Conservation (phyloP, 1,140 invertebrate genomes). For the Cotesia vestalis region DNA sequence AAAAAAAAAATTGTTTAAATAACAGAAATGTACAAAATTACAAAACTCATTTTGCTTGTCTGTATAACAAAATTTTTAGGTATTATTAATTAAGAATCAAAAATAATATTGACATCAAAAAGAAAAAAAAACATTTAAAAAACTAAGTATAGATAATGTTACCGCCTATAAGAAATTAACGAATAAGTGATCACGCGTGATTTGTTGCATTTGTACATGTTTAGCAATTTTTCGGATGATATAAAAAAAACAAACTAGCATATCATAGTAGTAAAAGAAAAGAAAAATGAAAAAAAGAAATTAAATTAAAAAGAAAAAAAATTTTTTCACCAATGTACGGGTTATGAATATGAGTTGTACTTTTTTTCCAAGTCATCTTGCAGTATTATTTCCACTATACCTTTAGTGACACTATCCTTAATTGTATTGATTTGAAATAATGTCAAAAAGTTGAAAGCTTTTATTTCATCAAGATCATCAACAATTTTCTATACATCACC, state of each 20-base stretch:
- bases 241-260: slow-evolving; percentile 48
- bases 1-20: slow-evolving; percentile 52
- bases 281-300: slow-evolving; percentile 14
- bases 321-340: slow-evolving; percentile 54
- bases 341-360: slow-evolving; percentile 48
- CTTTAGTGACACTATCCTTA: background rate
- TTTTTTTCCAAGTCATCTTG: slow-evolving; percentile 48
- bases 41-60: slow-evolving; percentile 53
- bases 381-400: slow-evolving; percentile 18
- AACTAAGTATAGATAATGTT: slow-evolving; percentile 52
- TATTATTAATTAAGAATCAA: slow-evolving; percentile 53
- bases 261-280: slow-evolving; percentile 48
- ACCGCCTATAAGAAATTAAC: slow-evolving; percentile 53
- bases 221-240: slow-evolving; percentile 49
- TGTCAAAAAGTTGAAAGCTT: too few relatives aligned
- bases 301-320: slow-evolving; percentile 31
- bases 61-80: slow-evolving; percentile 54
- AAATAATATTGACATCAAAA: slow-evolving; percentile 34
- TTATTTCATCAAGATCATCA: too few relatives aligned
- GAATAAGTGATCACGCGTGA: slow-evolving; percentile 55
- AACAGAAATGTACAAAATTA: slow-evolving; percentile 59
- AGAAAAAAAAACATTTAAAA: slow-evolving; percentile 38
- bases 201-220: slow-evolving; percentile 56
- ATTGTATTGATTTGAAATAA: too few relatives aligned
- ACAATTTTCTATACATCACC: too few relatives aligned